Evolutionary conservation across 2,797 vertebrate genomes (phyloP).

Genomic region (Gila robusta): DNA sequence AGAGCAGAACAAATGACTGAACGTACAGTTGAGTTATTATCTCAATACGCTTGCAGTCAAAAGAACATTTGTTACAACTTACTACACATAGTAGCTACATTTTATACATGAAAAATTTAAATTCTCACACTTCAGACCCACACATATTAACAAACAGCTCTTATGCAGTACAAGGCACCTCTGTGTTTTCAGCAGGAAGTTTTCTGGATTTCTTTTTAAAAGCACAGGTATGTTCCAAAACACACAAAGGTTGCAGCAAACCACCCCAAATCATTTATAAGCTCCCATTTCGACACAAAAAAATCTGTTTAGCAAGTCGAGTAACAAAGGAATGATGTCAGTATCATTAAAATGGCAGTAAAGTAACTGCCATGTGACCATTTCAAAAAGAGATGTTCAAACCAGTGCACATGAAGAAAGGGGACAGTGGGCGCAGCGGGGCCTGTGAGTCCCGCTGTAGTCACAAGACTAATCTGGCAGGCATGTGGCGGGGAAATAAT

Average conservation of each 20-base stretch:
- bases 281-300: neutral
- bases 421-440: conserved; percentile 47
- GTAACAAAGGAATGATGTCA: conserved; percentile 45
- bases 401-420: conserved; percentile 55
- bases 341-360: conserved; percentile 36
- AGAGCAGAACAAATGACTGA: conserved; percentile 62
- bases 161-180: neutral
- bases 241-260: neutral
- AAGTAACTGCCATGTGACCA: conserved; percentile 55
- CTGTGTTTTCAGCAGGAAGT: neutral
- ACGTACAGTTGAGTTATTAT: conserved; percentile 54
- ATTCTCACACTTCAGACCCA: neutral
- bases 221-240: neutral
- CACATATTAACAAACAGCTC: neutral
- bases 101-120: conserved; percentile 1
- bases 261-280: neutral
- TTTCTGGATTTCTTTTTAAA: neutral
- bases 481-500: conserved; percentile 53
- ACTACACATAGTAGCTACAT: conserved; percentile 28
- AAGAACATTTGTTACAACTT: conserved; percentile 56
- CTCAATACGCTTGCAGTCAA: conserved; percentile 39
- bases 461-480: conserved; percentile 57
- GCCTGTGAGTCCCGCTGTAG: conserved; percentile 47
- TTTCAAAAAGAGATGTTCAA: conserved; percentile 52
- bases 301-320: conserved; percentile 10